phyloP scores from a whole-genome alignment of 1,140 invertebrate genomes.

The Temnothorax curvispinosus region DNA sequence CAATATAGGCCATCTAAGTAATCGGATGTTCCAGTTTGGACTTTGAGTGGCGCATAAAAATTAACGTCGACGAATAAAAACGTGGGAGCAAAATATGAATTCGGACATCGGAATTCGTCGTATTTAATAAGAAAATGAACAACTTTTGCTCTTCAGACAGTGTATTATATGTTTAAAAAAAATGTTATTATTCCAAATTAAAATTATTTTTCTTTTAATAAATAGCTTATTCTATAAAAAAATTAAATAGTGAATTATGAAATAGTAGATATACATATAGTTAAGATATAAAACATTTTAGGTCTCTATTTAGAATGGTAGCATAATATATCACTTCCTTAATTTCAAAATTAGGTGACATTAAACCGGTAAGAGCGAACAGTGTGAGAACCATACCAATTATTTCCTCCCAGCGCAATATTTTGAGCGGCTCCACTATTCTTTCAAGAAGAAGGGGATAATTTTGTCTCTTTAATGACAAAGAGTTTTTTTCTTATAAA shows the following conservation, averaged over 20 bases:
- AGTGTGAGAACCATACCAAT: constrained; percentile 27
- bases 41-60: constrained; percentile 45
- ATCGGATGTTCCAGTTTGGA: constrained; percentile 33
- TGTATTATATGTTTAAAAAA: not conserved
- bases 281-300: not conserved
- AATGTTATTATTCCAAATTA: not conserved
- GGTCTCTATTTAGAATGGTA: not conserved
- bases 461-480: constrained; percentile 59
- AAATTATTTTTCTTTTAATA: not conserved
- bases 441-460: constrained; percentile 47
- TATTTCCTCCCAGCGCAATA: constrained; percentile 23
- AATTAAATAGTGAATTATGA: not conserved
- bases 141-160: not conserved
- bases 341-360: constrained; percentile 1
- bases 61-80: constrained; percentile 38
- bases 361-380: not conserved
- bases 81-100: constrained; percentile 34
- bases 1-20: constrained; percentile 62
- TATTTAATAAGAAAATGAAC: constrained; percentile 8
- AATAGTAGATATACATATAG: not conserved
- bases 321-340: constrained; percentile 5
- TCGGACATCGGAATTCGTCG: constrained; percentile 25
- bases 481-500: constrained; percentile 10
- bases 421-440: constrained; percentile 8
- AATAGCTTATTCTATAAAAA: not conserved